Evolutionary conservation across 2,797 vertebrate genomes (phyloP), one percentile per base, ranked within the genome.

Genomic region (Muraenolepis orangiensis): DNA sequence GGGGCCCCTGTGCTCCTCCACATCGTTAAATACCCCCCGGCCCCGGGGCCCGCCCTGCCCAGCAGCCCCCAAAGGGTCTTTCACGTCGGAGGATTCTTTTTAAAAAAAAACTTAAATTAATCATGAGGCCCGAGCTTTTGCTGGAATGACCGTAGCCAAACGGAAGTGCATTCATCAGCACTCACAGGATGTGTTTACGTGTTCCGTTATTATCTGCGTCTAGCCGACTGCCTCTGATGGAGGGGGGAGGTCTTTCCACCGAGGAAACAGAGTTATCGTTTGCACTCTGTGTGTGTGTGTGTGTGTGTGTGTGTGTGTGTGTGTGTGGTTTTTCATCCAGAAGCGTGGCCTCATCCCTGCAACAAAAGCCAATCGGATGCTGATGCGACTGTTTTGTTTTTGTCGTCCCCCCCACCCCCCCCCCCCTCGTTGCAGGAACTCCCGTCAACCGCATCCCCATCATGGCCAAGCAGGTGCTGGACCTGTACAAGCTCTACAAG

Each of bases 371-470:
- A n/a, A n/a, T n/a, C n/a, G 51, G 20, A 20, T 61, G 2, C 10
- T 3, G 4, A 61, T 61, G 2, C 18, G 28, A n/a, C n/a, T 16
- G 28, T 16, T 68, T 16, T 68, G 14, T 68, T 2, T 13, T 68
- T 68, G 29, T 68, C 13, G 31, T 38, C 36, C 12, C 36, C 12
- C 36, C 36, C 4, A 8, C 10, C 12, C 36, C 32, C 40, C 40
- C 16, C 40, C 16, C 40, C 4, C 69, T 20, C 10, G 16, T 66
- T 67, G 73, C 28, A 98, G 97, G 97, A 72, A 98, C 97, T 0
- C 97, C 97, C 0, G 97, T 99, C 74, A 98, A 99, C 92, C 92
- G 97, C 46, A 98, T 99, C 83, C 97, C 97, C 85, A 98, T 98
- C 89, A 98, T 98, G 97, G 97, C 97, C 18, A 98, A 98, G 87